Base-by-base conservation (phyloP, 2,888 invertebrate species). In the Lobophora halterata region DNA sequence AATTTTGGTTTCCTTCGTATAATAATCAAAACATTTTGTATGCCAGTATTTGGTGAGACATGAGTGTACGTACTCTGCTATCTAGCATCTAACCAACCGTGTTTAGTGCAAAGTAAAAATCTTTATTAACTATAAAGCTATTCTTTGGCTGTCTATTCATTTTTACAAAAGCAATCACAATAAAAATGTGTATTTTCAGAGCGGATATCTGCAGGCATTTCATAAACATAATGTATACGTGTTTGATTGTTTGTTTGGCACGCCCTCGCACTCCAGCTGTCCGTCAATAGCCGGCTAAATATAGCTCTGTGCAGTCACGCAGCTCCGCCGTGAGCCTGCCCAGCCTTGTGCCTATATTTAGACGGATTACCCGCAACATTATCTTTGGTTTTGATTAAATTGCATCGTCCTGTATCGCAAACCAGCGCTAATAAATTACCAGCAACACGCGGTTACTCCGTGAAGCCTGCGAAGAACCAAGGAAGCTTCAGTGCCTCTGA, bases 171-270 rank as follows among this genome's bases (percentile, higher is more conserved):
- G 21, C 18, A 27, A 25, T 26, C 9, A 16, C 12, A 20, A 13
- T 27, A 7, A 7, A n/a, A 14, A 17, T 10, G 16, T 20, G 38
- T 46, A 31, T 35, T 45, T 32, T 10, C 11, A 29, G 27, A 21
- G 29, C 33, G 37, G 29, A 41, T 46, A 37, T 43, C 36, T 36
- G 31, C 31, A 26, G 25, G 27, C 19, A 17, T 32, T 19, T 28
- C 32, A 32, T 37, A 55, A 43, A 46, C 31, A 31, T 41, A 34
- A 38, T 46, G 43, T 32, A 49, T 27, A 17, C 38, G 18, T 36
- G 42, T 63, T 61, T 59, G 61, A 65, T 63, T 66, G 72, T 74
- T 77, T 75, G 66, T 75, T 68, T 74, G 64, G 60, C 60, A 58
- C 69, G 71, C 71, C 73, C 66, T 52, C 69, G 69, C 69, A 70